A percentile compares a stretch with the other conserved stretches of the same genome.
Evolutionary conservation across 23 tunicate genomes (phyloP).

Genomic region (Trididemnum clinides): DNA sequence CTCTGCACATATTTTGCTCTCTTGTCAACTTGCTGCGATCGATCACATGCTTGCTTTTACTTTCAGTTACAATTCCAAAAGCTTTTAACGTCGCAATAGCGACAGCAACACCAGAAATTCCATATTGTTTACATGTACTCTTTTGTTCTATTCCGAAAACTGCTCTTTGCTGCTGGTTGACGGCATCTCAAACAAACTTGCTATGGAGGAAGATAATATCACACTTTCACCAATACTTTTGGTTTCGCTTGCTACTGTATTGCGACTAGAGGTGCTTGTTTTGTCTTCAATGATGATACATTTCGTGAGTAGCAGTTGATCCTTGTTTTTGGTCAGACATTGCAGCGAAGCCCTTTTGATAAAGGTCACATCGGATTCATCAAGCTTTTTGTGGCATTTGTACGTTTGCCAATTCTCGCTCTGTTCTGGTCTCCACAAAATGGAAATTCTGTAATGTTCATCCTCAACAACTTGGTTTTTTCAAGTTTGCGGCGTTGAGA

Average conservation of each 20-base stretch:
- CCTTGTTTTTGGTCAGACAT: not conserved
- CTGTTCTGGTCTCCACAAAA: constrained; percentile 23
- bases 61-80: constrained; percentile 19
- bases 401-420: not conserved
- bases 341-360: not conserved
- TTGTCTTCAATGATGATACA: not conserved
- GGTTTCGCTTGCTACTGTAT: not conserved
- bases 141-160: not conserved
- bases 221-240: not conserved
- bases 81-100: constrained; percentile 10
- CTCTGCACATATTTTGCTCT: constrained; percentile 14
- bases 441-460: not conserved
- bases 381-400: not conserved
- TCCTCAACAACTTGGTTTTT: not conserved
- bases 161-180: not conserved
- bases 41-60: not conserved
- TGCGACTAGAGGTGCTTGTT: not conserved
- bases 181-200: not conserved
- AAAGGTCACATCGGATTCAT: not conserved
- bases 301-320: not conserved
- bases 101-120: constrained; percentile 27
- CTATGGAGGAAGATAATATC: not conserved
- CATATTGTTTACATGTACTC: constrained; percentile 2
- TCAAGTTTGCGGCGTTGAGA: not conserved
- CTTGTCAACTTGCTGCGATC: constrained; percentile 26